Evolutionary conservation across 2,888 invertebrate genomes (phyloP).

Genomic region (Sericinus montela): DNA sequence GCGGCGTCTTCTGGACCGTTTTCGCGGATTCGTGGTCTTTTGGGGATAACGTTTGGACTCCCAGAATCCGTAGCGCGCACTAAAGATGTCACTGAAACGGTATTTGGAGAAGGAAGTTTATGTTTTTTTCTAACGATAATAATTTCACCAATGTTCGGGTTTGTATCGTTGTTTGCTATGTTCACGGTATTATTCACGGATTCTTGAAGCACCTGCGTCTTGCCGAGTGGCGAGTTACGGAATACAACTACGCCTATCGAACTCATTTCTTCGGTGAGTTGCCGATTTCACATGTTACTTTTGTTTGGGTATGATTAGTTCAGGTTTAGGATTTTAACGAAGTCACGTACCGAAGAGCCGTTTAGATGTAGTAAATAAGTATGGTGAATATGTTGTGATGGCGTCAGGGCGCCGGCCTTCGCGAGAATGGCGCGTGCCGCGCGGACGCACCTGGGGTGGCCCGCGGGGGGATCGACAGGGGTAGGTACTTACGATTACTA

Average conservation of each 20-base stretch:
- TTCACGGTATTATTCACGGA: conserved; percentile 80
- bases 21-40: conserved; percentile 57
- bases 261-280: conserved; percentile 69
- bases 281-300: conserved; percentile 61
- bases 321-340: conserved; percentile 35
- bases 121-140: conserved; percentile 76
- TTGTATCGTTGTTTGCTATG: conserved; percentile 66
- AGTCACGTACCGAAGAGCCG: conserved; percentile 49
- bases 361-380: conserved; percentile 26
- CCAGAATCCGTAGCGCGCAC: conserved; percentile 56
- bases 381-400: conserved; percentile 47
- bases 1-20: conserved; percentile 66
- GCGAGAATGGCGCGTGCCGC: conserved; percentile 76
- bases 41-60: conserved; percentile 45
- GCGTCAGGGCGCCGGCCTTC: conserved; percentile 72
- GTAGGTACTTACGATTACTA: conserved; percentile 77
- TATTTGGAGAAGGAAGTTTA: conserved; percentile 55
- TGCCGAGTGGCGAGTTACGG: conserved; percentile 78
- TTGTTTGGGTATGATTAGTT: conserved; percentile 50
- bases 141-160: conserved; percentile 65
- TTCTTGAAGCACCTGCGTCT: conserved; percentile 83
- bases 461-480: conserved; percentile 73
- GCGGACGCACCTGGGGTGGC: conserved; percentile 71
- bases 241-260: conserved; percentile 80
- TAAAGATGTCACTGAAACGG: conserved; percentile 67